Conservation (phyloP, 1,140 invertebrate species). For the Cyclargus thomasi region DNA sequence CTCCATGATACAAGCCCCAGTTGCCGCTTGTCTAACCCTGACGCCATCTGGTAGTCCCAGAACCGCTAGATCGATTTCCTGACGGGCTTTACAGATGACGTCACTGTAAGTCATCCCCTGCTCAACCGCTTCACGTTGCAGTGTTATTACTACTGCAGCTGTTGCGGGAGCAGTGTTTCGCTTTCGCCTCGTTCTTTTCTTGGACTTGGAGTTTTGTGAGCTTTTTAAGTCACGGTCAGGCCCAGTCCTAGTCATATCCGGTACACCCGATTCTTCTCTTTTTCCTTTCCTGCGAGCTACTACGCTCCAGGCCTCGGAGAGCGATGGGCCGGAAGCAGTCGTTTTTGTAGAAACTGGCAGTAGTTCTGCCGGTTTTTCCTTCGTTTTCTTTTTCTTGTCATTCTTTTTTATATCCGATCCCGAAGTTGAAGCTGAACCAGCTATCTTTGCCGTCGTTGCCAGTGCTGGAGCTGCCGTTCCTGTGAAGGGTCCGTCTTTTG, state of each 20-base stretch:
- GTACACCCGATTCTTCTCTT: background rate
- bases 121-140: slow-evolving; percentile 22
- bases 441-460: too few relatives aligned
- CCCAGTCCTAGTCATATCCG: background rate
- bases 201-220: too few relatives aligned
- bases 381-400: background rate
- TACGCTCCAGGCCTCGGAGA: background rate
- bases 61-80: background rate
- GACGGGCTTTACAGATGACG: slow-evolving; percentile 10
- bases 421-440: too few relatives aligned
- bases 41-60: background rate
- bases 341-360: background rate
- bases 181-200: too few relatives aligned
- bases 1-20: slow-evolving; percentile 30
- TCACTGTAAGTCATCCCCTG: slow-evolving; percentile 11
- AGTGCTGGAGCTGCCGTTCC: too few relatives aligned
- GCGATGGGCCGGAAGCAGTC: background rate
- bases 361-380: slow-evolving; percentile 6
- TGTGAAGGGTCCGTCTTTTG: too few relatives aligned
- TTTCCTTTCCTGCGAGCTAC: background rate
- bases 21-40: slow-evolving; percentile 7
- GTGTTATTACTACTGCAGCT: slow-evolving; percentile 22
- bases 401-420: background rate
- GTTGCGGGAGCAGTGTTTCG: too few relatives aligned
- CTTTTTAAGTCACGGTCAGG: background rate